Conservation (phyloP, 2,797 vertebrate species). For the Yasuhikotakia modesta region DNA sequence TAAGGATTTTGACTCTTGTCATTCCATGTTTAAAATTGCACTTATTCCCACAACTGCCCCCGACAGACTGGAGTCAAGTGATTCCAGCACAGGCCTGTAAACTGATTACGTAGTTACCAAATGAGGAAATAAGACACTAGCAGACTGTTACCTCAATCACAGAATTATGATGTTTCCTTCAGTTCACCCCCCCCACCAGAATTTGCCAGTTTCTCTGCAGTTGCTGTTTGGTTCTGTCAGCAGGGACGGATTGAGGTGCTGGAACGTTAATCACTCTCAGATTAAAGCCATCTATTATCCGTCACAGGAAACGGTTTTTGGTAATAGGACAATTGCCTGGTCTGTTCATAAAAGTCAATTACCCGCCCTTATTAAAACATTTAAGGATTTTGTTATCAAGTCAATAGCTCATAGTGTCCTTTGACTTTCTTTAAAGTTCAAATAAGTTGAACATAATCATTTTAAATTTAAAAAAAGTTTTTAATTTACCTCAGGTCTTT, state of each 20-base stretch:
- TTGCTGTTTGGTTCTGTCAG: constrained; percentile 33
- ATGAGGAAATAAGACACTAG: constrained; percentile 55
- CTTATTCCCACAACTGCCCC: constrained; percentile 47
- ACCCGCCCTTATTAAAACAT: constrained; percentile 16
- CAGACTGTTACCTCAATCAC: constrained; percentile 61
- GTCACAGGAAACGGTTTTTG: constrained; percentile 42
- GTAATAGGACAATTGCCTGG: constrained; percentile 46
- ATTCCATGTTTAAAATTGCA: constrained; percentile 31
- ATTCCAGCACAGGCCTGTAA: constrained; percentile 57
- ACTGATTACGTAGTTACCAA: constrained; percentile 53
- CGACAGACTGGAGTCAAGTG: constrained; percentile 55
- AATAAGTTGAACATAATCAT: constrained; percentile 17
- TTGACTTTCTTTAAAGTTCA: constrained; percentile 31
- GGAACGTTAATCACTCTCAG: constrained; percentile 40
- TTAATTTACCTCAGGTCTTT: constrained; percentile 40
- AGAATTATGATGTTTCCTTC: constrained; percentile 60
- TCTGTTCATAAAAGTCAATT: constrained; percentile 38
- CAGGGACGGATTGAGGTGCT: constrained; percentile 37
- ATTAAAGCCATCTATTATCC: constrained; percentile 42
- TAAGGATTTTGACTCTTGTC: constrained; percentile 45
- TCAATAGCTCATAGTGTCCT: constrained; percentile 13
- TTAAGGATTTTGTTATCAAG: constrained; percentile 28
- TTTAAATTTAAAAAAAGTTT: not conserved
- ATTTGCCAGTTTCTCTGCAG: constrained; percentile 46
- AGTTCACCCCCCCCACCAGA: constrained; percentile 55